Evolutionary conservation across 2,888 invertebrate genomes (phyloP).

Genomic region (Alviniconcha strummeri): DNA sequence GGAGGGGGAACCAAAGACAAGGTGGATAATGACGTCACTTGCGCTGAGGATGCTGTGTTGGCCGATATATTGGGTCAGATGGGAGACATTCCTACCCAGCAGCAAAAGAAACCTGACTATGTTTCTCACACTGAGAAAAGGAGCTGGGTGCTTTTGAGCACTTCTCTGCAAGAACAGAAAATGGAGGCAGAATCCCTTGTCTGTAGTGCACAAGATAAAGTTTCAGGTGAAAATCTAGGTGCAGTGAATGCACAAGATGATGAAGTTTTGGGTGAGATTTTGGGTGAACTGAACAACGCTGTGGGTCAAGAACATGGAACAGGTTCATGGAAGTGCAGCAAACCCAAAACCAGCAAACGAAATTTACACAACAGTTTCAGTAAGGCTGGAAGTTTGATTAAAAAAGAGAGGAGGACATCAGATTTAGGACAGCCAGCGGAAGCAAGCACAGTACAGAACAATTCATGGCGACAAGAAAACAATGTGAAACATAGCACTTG

Average conservation of each 20-base stretch:
- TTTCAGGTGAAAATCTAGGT: conserved; percentile 12
- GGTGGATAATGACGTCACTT: conserved; percentile 19
- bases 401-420: too few relatives aligned
- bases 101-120: too few relatives aligned
- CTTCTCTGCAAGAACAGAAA: neutral
- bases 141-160: too few relatives aligned
- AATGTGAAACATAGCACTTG: too few relatives aligned
- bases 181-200: conserved; percentile 1
- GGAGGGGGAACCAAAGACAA: conserved; percentile 28
- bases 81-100: neutral
- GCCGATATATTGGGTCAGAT: conserved; percentile 57
- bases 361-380: too few relatives aligned
- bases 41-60: conserved; percentile 51
- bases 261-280: conserved; percentile 10
- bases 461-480: too few relatives aligned
- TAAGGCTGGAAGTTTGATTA: too few relatives aligned
- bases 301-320: neutral
- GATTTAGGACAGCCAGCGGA: too few relatives aligned
- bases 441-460: too few relatives aligned
- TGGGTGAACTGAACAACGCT: conserved; percentile 10
- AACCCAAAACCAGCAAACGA: too few relatives aligned
- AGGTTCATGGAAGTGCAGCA: too few relatives aligned
- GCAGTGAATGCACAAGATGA: conserved; percentile 3
- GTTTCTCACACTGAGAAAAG: too few relatives aligned
- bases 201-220: conserved; percentile 9